Conservation (phyloP, 2,797 vertebrate species). For the Chrysocyon brachyurus region DNA sequence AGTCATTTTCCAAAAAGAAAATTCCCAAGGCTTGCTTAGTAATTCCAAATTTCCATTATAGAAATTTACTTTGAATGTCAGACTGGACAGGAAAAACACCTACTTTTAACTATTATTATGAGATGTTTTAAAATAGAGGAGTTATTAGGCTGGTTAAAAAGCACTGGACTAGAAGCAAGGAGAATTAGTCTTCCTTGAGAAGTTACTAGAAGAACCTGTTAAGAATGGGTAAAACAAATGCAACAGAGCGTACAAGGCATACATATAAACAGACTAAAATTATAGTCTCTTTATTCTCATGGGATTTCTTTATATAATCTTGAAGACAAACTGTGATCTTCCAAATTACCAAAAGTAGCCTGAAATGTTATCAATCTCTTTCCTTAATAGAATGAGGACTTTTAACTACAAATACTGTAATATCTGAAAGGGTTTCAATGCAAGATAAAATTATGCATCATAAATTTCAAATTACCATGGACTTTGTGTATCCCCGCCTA, state of each 20-base stretch:
- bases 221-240: slow-evolving; percentile 77
- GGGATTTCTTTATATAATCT: slow-evolving; percentile 63
- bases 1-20: slow-evolving; percentile 76
- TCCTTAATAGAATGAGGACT: slow-evolving; percentile 73
- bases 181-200: slow-evolving; percentile 68
- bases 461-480: slow-evolving; percentile 83
- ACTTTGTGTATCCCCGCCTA: slow-evolving; percentile 81
- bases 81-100: slow-evolving; percentile 38
- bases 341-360: slow-evolving; percentile 75
- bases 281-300: slow-evolving; percentile 69
- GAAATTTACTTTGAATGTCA: slow-evolving; percentile 76
- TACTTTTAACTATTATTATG: slow-evolving; percentile 65
- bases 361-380: slow-evolving; percentile 76
- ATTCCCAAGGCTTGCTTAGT: slow-evolving; percentile 73
- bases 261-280: slow-evolving; percentile 65
- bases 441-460: slow-evolving; percentile 49
- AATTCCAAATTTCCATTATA: slow-evolving; percentile 77
- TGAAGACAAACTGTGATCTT: slow-evolving; percentile 71
- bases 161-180: slow-evolving; percentile 73
- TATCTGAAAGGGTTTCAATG: slow-evolving; percentile 81
- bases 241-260: slow-evolving; percentile 41
- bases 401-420: slow-evolving; percentile 81
- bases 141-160: slow-evolving; percentile 68
- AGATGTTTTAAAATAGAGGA: slow-evolving; percentile 65
- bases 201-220: slow-evolving; percentile 77